phyloP scores from a whole-genome alignment of 2,888 invertebrate species.

The Drosophila anceps region DNA sequence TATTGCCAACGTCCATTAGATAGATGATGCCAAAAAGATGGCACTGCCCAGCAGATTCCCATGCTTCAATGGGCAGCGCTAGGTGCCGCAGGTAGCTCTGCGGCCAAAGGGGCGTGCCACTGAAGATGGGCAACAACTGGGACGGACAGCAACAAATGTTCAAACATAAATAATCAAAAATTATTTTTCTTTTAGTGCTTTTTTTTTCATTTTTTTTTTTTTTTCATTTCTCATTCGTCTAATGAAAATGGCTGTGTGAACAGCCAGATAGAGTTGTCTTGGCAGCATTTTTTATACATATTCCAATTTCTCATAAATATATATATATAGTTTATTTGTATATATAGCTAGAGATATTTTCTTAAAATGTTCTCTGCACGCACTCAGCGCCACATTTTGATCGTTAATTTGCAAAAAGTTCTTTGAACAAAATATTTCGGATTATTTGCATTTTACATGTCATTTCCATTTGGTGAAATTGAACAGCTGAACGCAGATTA shows the following conservation, averaged over 20 bases:
- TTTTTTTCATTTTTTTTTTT: neutral
- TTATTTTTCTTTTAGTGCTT: constrained; percentile 24
- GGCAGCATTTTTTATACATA: constrained; percentile 59
- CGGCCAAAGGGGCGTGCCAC: neutral
- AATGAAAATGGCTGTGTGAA: constrained; percentile 28
- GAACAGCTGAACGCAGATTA: constrained; percentile 58
- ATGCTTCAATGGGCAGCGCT: constrained; percentile 72
- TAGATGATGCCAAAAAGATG: constrained; percentile 66
- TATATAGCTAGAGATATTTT: constrained; percentile 11
- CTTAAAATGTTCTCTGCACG: constrained; percentile 23
- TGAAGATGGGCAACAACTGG: constrained; percentile 7
- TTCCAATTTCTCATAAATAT: constrained; percentile 1
- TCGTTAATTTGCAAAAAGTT: constrained; percentile 66
- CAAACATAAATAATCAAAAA: constrained; percentile 74
- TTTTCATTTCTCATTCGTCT: constrained; percentile 19
- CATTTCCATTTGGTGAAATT: constrained; percentile 49
- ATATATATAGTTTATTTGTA: neutral
- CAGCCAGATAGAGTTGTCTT: constrained; percentile 62
- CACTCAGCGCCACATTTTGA: constrained; percentile 65
- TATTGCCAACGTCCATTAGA: constrained; percentile 76
- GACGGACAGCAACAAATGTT: constrained; percentile 78
- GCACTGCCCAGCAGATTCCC: constrained; percentile 45
- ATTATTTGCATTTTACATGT: constrained; percentile 65
- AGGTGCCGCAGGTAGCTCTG: constrained; percentile 59
- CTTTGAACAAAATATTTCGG: constrained; percentile 50